A percentile compares a stretch with the other conserved stretches of the same genome.
Conservation (phyloP, 2,888 invertebrate species). For the Agonopterix arenella region DNA sequence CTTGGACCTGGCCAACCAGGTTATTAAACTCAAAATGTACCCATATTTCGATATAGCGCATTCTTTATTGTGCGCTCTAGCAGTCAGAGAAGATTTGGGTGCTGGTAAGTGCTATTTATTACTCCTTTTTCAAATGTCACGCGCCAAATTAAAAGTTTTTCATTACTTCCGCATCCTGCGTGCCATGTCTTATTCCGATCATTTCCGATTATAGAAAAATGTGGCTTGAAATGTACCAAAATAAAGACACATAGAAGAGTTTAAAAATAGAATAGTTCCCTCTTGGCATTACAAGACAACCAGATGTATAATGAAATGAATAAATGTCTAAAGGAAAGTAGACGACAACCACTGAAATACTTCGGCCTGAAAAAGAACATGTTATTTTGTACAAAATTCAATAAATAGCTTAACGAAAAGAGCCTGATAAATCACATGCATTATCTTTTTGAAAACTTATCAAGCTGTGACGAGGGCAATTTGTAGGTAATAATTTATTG, state of each 20-base stretch:
- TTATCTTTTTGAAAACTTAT: no score
- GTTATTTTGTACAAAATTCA: no score
- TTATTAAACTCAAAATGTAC: slow-evolving; percentile 99
- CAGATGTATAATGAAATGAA: slow-evolving; percentile 9
- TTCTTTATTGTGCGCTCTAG: slow-evolving; percentile 94
- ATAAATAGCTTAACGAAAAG: no score
- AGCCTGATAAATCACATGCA: no score
- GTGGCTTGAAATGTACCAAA: slow-evolving; percentile 45
- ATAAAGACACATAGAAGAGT: slow-evolving; percentile 55
- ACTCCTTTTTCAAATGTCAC: slow-evolving; percentile 32
- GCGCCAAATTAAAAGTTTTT: slow-evolving; percentile 28
- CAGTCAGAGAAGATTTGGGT: slow-evolving; percentile 96
- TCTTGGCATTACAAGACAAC: slow-evolving; percentile 27
- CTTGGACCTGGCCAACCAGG: slow-evolving; percentile 98
- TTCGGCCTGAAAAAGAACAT: no score
- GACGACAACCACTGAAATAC: no score
- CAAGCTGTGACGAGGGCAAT: no score
- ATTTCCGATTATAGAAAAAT: slow-evolving; percentile 22
- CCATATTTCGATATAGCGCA: slow-evolving; percentile 99
- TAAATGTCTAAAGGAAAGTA: no score
- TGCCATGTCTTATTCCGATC: slow-evolving; percentile 16
- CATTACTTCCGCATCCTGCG: slow-evolving; percentile 38
- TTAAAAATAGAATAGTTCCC: slow-evolving; percentile 64
- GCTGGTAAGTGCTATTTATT: slow-evolving; percentile 80
- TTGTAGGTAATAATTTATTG: no score